Conservation (phyloP, 2,888 invertebrate species). For the Ctenicera cuprea region DNA sequence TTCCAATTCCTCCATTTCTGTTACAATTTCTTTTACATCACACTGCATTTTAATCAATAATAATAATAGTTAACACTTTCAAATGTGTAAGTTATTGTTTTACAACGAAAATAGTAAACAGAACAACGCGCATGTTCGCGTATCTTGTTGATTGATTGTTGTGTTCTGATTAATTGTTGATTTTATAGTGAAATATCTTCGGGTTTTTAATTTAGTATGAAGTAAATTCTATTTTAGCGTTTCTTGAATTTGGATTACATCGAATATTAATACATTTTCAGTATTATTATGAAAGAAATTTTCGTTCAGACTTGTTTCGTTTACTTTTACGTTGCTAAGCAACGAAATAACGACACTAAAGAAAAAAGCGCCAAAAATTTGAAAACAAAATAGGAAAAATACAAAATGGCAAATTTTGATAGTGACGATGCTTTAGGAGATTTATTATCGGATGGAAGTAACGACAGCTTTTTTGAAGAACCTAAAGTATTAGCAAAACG, state of each 20-base stretch:
- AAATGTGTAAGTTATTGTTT: no score
- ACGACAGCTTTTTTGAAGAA: constrained; percentile 84
- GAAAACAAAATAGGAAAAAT: background rate
- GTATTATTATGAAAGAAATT: no score
- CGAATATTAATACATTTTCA: no score
- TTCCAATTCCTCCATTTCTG: background rate
- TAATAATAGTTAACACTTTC: no score
- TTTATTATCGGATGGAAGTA: constrained; percentile 81
- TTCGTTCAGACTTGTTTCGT: background rate
- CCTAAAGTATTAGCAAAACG: constrained; percentile 69
- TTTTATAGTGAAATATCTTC: no score
- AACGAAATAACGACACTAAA: background rate
- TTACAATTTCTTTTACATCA: background rate
- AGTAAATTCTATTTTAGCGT: no score
- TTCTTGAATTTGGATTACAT: no score
- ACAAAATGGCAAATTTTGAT: constrained; percentile 30
- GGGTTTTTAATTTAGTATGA: no score
- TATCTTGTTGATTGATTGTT: no score
- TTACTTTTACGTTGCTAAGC: constrained; percentile 7
- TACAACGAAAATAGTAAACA: no score
- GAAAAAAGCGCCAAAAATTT: constrained; percentile 1
- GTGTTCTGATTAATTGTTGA: no score
- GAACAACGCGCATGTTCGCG: no score
- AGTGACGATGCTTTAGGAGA: constrained; percentile 65
- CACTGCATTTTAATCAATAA: background rate